Evolutionary conservation across 2,888 invertebrate species (phyloP), one percentile per base, ranked within the genome.

Genomic region (Venusia cambrica): DNA sequence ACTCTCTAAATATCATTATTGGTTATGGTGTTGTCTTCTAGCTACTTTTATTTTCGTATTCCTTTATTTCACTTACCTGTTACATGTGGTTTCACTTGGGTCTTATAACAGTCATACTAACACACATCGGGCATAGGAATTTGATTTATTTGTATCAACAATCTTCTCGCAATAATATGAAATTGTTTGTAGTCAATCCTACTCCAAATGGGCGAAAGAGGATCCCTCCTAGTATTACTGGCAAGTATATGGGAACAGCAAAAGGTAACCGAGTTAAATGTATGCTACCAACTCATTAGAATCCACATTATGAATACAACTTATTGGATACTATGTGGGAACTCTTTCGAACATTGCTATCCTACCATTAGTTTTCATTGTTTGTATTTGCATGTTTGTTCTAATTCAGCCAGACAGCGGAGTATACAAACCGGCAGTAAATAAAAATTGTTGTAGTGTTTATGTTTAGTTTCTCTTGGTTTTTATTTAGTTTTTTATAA

Each of bases 131-230:
- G 43, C 38, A 20, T 39, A 43, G 34, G 36, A 15, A 14, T 18
- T 9, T 32, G 21, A 7, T 20, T 26, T 35, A 20, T 32, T 28
- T 22, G n/a, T 21, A 13, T 10, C 26, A 6, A 40, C 2, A 43
- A 10, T 45, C 15, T 45, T 38, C 9, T 20, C 39, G 52, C 49
- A 38, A 51, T 43, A 53, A 57, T 35, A 42, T 54, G 36, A 21
- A 34, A 58, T 64, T 76, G 57, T 79, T 80, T 76, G 60, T 85
- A 87, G 85, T 70, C 70, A 57, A 67, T 84, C 55, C 81, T 84
- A 51, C 84, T 66, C 41, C 73, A 80, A 79, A 79, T 84, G 83
- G 83, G 81, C 70, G 85, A 85, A 77, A 85, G 83, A 72, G 85
- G 85, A 72, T 85, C 87, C 64, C 63, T 76, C 45, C 74, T 87